phyloP scores from a whole-genome alignment of 2,888 invertebrate species.

The Nematopogon swammerdamellus region DNA sequence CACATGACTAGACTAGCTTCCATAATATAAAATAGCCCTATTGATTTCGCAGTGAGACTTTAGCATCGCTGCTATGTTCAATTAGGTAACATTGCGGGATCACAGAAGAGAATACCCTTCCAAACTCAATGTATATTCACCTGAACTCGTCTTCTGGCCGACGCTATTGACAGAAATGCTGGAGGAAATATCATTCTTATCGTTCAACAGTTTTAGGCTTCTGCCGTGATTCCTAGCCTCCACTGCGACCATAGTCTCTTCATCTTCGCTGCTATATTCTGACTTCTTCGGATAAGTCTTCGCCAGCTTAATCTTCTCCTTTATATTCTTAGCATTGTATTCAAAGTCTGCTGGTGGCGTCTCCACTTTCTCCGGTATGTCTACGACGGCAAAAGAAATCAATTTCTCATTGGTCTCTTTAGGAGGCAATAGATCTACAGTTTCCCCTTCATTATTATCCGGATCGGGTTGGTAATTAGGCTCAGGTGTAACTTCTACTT shows the following conservation, averaged over 20 bases:
- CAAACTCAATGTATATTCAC: no score
- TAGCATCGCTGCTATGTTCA: no score
- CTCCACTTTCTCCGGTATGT: slow-evolving; percentile 41
- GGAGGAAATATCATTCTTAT: slow-evolving; percentile 52
- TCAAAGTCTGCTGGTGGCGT: slow-evolving; percentile 22
- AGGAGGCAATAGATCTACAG: slow-evolving; percentile 31
- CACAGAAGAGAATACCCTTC: no score
- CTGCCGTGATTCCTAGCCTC: slow-evolving; percentile 51
- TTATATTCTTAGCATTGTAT: slow-evolving; percentile 45
- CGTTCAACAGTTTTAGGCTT: slow-evolving; percentile 33
- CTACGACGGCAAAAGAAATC: slow-evolving; percentile 48
- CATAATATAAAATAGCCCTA: no score
- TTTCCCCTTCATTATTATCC: slow-evolving; percentile 24
- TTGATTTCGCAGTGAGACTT: no score
- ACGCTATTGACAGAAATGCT: slow-evolving; percentile 61
- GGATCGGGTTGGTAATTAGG: slow-evolving; percentile 23
- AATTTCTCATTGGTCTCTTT: slow-evolving; percentile 53
- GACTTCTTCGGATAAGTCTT: slow-evolving; percentile 48
- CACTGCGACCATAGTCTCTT: slow-evolving; percentile 60
- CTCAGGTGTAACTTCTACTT: slow-evolving; percentile 25
- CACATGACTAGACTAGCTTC: no score
- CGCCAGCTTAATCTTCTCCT: slow-evolving; percentile 52
- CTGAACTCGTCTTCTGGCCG: slow-evolving; percentile 52
- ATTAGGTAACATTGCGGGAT: no score
- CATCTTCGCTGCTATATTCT: slow-evolving; percentile 43